A percentile compares a stretch with the other conserved stretches of the same genome.
Evolutionary conservation across 1,140 invertebrate species (phyloP).

Genomic region (Drosophila serrata): DNA sequence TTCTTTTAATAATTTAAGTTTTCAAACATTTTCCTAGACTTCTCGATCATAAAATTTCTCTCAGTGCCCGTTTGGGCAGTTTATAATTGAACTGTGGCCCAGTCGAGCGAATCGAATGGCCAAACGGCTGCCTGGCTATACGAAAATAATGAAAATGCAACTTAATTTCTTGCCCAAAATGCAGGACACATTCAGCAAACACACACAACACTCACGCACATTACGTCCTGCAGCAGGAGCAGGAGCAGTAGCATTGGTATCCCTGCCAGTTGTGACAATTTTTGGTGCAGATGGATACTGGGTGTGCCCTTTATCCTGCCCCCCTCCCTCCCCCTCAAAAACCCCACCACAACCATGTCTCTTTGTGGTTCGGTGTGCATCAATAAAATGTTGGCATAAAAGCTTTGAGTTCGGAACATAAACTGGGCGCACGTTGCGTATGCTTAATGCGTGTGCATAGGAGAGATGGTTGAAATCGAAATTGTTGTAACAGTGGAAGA

Average conservation of each 20-base stretch:
- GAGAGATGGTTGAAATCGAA: not conserved
- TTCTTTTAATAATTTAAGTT: too few relatives aligned
- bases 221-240: conserved; percentile 43
- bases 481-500: conserved; percentile 9
- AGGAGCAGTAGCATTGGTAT: conserved; percentile 6
- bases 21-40: not conserved
- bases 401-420: conserved; percentile 48
- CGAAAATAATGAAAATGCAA: conserved; percentile 76
- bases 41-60: not conserved
- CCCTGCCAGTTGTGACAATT: conserved; percentile 59
- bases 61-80: conserved; percentile 38
- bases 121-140: conserved; percentile 31
- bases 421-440: conserved; percentile 59
- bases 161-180: conserved; percentile 64
- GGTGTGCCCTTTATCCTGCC: conserved; percentile 1
- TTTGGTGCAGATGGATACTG: conserved; percentile 38
- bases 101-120: conserved; percentile 70
- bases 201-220: conserved; percentile 20
- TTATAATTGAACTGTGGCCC: conserved; percentile 78
- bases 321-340: too few relatives aligned
- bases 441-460: conserved; percentile 54
- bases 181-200: conserved; percentile 37
- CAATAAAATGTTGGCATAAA: conserved; percentile 71
- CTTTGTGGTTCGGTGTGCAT: conserved; percentile 52
- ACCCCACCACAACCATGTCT: conserved; percentile 1